Base-by-base conservation (phyloP, 2,797 vertebrate genomes). In the Morus bassanus region DNA sequence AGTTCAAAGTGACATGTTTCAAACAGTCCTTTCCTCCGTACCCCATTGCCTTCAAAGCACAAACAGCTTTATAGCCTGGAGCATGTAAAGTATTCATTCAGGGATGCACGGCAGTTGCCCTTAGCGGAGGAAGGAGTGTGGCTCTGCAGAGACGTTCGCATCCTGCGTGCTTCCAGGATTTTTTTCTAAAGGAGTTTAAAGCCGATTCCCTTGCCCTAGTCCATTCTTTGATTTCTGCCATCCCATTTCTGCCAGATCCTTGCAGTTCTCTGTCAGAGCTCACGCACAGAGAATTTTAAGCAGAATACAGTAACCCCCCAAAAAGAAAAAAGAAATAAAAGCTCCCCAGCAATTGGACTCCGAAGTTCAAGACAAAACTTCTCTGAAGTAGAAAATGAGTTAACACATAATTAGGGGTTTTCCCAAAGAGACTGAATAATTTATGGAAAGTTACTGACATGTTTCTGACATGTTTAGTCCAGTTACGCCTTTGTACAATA, bases 1-100 rank as follows among this genome's bases (percentile, higher is more conserved):
- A 98, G 98, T 98, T 98, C 98, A 98, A 98, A 98, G 98, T 96
- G 98, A 98, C 98, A 97, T 23, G 91, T 97, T 97, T 96, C 94
- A 94, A 95, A 96, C 96, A 97, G 93, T 91, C 93, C 93, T 96
- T 94, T 86, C 92, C 94, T 70, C 54, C 65, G 1, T 54, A 93
- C 94, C 97, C 96, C 96, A 89, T 83, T 59, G 97, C 98, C 98
- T 98, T 98, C 98, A 98, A 98, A 98, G 98, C 96, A 89, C 96
- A 95, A 95, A 74, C 89, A 91, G 95, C 81, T 97, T 96, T 91
- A 93, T 91, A 95, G 96, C 96, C 89, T 48, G 54, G 56, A 95
- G 94, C 95, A 85, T 17, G 89, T 19, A 6, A 94, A 70, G 84
- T 18, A 48, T 50, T 63, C 12, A 9, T 45, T 56, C 51, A 4